Percentiles rank a stretch among this genome's conserved stretches.
Evolutionary conservation across 2,888 invertebrate genomes (phyloP).

Genomic region (Mesochorus sp.): DNA sequence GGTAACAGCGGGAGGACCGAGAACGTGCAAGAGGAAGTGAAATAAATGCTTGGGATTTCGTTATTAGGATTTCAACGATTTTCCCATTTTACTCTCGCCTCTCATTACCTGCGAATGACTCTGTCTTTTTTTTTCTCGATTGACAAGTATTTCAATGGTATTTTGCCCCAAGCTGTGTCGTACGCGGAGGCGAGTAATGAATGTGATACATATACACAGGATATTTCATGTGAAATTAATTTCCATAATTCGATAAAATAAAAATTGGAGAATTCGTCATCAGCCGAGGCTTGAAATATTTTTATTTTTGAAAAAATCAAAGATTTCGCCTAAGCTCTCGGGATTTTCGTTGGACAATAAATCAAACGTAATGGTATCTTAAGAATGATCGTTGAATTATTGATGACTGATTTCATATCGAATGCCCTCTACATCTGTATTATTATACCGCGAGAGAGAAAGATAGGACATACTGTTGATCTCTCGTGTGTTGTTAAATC

Average conservation of each 20-base stretch:
- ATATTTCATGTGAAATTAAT: not conserved
- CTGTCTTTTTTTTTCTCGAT: not conserved
- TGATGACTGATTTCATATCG: not conserved
- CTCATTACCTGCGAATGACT: not conserved
- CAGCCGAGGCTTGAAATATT: not conserved
- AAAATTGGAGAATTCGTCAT: not conserved
- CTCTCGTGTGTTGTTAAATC: constrained; percentile 58
- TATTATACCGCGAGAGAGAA: not conserved
- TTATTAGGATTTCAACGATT: constrained; percentile 36
- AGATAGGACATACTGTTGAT: constrained; percentile 23
- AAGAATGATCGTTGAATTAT: too few species aligned
- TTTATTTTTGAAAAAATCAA: not conserved
- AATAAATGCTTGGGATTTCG: not conserved
- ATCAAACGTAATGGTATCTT: too few species aligned
- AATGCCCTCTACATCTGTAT: constrained; percentile 2
- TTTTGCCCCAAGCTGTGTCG: constrained; percentile 28
- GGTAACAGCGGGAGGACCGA: too few species aligned
- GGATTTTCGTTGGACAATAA: too few species aligned
- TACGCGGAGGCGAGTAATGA: constrained; percentile 28
- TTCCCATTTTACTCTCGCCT: not conserved
- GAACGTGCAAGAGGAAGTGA: not conserved
- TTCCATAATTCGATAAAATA: not conserved
- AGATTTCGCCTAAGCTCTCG: too few species aligned
- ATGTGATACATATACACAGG: constrained; percentile 28
- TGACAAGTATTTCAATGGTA: not conserved